phyloP scores from a whole-genome alignment of 1,140 invertebrate species.

The Psix sp. region DNA sequence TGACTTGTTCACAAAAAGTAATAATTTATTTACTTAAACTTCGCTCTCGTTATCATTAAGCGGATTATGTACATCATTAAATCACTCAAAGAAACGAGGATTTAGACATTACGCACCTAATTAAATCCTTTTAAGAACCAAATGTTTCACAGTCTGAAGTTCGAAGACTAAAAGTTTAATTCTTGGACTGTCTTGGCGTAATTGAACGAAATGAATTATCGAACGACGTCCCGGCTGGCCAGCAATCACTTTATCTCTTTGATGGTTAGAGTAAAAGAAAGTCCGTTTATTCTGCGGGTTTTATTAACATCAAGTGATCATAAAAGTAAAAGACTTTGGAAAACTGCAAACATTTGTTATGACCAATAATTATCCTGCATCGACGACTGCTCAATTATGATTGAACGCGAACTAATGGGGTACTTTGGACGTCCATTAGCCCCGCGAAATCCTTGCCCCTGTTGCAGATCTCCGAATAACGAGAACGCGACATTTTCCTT shows the following conservation, averaged over 20 bases:
- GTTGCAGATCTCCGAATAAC: slow-evolving; percentile 49
- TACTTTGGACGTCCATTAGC: slow-evolving; percentile 62
- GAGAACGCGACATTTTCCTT: slow-evolving; percentile 65
- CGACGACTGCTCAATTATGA: slow-evolving; percentile 55
- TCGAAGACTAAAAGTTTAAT: slow-evolving; percentile 46
- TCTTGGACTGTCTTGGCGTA: slow-evolving; percentile 28
- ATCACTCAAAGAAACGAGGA: not conserved
- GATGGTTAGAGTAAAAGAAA: slow-evolving; percentile 30
- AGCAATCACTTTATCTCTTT: slow-evolving; percentile 28
- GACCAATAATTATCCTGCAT: slow-evolving; percentile 49
- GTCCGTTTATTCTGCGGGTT: slow-evolving; percentile 29
- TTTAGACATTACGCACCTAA: slow-evolving; percentile 30
- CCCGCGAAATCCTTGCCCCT: slow-evolving; percentile 44
- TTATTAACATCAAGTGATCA: slow-evolving; percentile 48
- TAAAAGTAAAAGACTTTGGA: slow-evolving; percentile 18
- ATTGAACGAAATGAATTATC: slow-evolving; percentile 46
- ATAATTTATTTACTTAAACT: no score
- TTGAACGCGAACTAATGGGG: slow-evolving; percentile 51
- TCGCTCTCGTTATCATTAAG: not conserved
- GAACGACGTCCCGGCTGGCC: slow-evolving; percentile 17
- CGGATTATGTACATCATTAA: not conserved
- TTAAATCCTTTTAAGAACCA: slow-evolving; percentile 23
- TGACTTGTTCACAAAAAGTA: no score
- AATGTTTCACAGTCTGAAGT: slow-evolving; percentile 14
- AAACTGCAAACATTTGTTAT: slow-evolving; percentile 58